A percentile compares a stretch with the other conserved stretches of the same genome.
Conservation (phyloP, 2,113 vertebrate genomes). For the Xenus cinereus region DNA sequence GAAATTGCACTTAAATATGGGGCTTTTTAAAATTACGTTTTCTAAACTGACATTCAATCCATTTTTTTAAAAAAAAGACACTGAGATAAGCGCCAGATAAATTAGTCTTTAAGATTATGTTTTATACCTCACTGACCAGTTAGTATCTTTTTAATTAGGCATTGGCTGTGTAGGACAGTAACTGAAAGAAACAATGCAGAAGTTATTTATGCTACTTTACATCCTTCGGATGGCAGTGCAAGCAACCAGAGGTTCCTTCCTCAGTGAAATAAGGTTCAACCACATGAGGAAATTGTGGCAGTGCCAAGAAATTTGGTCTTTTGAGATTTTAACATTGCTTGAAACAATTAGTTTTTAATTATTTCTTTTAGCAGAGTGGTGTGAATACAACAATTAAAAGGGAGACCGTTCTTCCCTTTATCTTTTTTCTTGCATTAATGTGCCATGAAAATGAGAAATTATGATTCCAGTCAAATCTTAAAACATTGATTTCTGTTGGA, state of each 20-base stretch:
- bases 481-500: not conserved
- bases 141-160: not conserved
- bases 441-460: not conserved
- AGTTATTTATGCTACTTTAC: not conserved
- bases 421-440: not conserved
- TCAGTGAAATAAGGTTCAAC: not conserved
- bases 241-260: not conserved
- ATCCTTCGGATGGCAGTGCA: slow-evolving; percentile 23
- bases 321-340: not conserved
- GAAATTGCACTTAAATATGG: not conserved
- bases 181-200: not conserved
- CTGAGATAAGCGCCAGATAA: not conserved
- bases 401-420: not conserved
- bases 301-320: not conserved
- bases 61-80: not conserved
- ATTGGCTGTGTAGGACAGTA: not conserved
- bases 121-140: not conserved
- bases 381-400: not conserved
- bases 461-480: not conserved
- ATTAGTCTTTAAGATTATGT: not conserved
- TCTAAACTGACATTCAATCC: not conserved
- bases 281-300: not conserved
- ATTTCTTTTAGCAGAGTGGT: not conserved
- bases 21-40: not conserved
- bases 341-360: not conserved